A percentile compares a stretch with the other conserved stretches of the same genome.
Conservation (phyloP, 2,113 vertebrate genomes). For the Trematocara nigrifrons region DNA sequence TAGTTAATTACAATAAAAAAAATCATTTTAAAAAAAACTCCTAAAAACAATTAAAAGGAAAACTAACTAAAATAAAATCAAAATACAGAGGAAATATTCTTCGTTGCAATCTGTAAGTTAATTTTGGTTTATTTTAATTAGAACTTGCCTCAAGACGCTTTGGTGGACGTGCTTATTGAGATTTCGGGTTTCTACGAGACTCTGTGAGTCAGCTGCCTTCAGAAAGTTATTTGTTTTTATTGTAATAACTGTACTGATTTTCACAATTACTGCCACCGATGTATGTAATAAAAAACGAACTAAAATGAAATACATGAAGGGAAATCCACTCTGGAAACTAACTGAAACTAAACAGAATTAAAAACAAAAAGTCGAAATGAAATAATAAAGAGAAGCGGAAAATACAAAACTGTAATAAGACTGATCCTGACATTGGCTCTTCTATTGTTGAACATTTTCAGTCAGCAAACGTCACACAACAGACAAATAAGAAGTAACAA, state of each 20-base stretch:
- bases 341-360: not conserved
- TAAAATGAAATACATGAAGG: not conserved
- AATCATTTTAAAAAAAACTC: not conserved
- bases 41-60: not conserved
- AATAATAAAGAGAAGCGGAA: not conserved
- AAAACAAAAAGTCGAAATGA: not conserved
- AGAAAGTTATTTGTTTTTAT: not conserved
- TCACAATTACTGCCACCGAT: rapidly evolving
- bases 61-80: not conserved
- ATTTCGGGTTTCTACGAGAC: not conserved
- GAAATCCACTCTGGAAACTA: not conserved
- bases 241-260: not conserved
- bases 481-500: not conserved
- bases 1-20: not conserved
- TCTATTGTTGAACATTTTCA: not conserved
- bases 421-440: not conserved
- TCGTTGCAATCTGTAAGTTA: not conserved
- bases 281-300: not conserved
- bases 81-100: not conserved
- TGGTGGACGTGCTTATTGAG: not conserved
- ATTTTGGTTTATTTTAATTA: not conserved
- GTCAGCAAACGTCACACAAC: not conserved
- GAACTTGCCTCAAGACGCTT: not conserved
- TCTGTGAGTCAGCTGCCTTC: not conserved
- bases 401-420: rapidly evolving